Conservation (phyloP, 2,797 vertebrate species). For the Hemibagrus guttatus region DNA sequence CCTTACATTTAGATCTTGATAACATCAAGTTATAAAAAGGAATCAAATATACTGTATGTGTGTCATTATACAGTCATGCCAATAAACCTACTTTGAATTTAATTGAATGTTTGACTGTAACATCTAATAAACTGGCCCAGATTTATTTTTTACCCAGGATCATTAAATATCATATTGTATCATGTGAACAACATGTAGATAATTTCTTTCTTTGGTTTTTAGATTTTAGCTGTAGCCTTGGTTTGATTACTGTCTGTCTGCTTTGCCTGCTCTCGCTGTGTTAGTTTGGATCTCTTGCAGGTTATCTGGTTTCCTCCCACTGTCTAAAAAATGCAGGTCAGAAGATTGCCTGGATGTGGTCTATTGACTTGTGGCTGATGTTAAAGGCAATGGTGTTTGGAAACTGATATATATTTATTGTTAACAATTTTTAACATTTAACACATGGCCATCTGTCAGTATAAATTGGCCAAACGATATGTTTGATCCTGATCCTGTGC, state of each 20-base stretch:
- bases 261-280: neutral
- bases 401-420: no score
- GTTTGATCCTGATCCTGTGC: no score
- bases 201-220: neutral
- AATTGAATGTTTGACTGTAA: neutral
- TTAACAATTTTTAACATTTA: no score
- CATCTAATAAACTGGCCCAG: neutral
- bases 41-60: neutral
- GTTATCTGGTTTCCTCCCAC: neutral
- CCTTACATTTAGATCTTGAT: no score
- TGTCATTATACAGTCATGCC: neutral
- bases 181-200: neutral
- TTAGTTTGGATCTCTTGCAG: neutral
- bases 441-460: no score
- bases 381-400: no score
- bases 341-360: neutral
- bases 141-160: neutral
- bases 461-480: no score
- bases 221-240: neutral
- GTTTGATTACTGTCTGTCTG: neutral
- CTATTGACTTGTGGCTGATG: no score
- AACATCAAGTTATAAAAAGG: neutral
- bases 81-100: neutral
- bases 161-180: neutral
- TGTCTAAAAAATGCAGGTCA: neutral